Percentiles rank a stretch among this genome's conserved stretches.
These are phyloP conservation scores for Psilanteris sp. DNA, from an alignment of 1,140 invertebrate genomes.

Conservation along the genomic window DNA sequence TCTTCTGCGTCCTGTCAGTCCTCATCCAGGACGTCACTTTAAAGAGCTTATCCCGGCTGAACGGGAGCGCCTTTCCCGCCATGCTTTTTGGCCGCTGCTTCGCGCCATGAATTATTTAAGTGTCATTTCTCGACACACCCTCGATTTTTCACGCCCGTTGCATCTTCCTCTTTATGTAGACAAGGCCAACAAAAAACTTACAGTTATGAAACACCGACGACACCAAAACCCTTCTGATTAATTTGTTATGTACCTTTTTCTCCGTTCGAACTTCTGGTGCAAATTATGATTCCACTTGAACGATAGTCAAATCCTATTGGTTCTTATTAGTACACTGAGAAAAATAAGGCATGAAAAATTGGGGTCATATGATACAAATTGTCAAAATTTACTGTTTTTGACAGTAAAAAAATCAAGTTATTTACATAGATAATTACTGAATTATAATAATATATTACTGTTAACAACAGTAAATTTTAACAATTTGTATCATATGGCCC, in stretches of 20 bases:
- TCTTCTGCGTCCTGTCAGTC: slow-evolving; percentile 70
- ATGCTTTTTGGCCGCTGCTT: slow-evolving; percentile 28
- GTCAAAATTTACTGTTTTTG: no score
- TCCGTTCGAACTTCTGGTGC: not conserved
- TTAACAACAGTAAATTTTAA: no score
- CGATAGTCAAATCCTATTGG: no score
- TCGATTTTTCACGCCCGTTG: slow-evolving; percentile 67
- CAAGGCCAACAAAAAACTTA: slow-evolving; percentile 7
- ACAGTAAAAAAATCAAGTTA: no score
- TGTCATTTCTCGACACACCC: slow-evolving; percentile 48
- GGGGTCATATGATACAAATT: no score
- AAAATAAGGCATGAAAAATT: no score
- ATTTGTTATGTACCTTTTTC: slow-evolving; percentile 7
- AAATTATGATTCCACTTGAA: not conserved
- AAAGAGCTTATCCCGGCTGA: slow-evolving; percentile 63
- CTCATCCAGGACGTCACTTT: slow-evolving; percentile 49
- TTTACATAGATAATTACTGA: no score
- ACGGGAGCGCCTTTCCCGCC: slow-evolving; percentile 50
- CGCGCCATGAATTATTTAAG: slow-evolving; percentile 73
- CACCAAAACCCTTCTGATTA: slow-evolving; percentile 12
- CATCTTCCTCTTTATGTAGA: slow-evolving; percentile 25
- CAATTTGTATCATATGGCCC: no score
- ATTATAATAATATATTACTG: no score
- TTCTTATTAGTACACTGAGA: no score
- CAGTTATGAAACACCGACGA: slow-evolving; percentile 14